A percentile compares a stretch with the other conserved stretches of the same genome.
Conservation (phyloP, 2,888 invertebrate genomes). For the Ethmia dodecea region DNA sequence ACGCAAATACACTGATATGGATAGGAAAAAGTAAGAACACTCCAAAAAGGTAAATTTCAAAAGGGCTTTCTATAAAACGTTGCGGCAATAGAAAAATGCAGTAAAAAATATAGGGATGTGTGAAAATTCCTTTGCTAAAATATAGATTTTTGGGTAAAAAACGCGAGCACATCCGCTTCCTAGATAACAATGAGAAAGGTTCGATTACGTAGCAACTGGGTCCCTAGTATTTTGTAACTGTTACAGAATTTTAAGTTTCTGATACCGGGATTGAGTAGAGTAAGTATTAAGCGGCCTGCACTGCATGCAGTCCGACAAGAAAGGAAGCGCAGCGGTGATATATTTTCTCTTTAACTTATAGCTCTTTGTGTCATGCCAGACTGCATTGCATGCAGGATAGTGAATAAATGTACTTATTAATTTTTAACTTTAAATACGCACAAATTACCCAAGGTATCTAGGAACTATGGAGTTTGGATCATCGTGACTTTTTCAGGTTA, state of each 20-base stretch:
- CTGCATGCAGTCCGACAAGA: no score
- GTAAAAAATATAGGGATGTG: slow-evolving; percentile 31
- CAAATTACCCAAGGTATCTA: no score
- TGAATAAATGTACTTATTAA: no score
- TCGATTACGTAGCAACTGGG: neutral
- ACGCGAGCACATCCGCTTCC: slow-evolving; percentile 25
- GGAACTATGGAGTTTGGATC: no score
- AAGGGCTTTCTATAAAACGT: slow-evolving; percentile 31
- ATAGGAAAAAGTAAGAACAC: slow-evolving; percentile 8
- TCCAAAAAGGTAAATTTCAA: slow-evolving; percentile 20
- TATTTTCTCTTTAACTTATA: no score
- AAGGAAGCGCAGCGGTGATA: no score
- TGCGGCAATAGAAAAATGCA: slow-evolving; percentile 27
- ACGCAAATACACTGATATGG: slow-evolving; percentile 8
- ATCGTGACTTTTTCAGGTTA: no score
- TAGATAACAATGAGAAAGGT: slow-evolving; percentile 22
- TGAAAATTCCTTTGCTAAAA: slow-evolving; percentile 28
- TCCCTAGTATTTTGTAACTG: neutral
- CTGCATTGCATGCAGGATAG: no score
- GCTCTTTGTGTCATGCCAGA: no score
- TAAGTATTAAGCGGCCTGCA: no score
- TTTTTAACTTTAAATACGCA: no score
- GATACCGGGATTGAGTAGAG: neutral
- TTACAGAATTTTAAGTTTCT: neutral
- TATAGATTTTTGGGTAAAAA: slow-evolving; percentile 29